Evolutionary conservation across 2,113 vertebrate species (phyloP).

Genomic region (Phrynosoma blainvillii): DNA sequence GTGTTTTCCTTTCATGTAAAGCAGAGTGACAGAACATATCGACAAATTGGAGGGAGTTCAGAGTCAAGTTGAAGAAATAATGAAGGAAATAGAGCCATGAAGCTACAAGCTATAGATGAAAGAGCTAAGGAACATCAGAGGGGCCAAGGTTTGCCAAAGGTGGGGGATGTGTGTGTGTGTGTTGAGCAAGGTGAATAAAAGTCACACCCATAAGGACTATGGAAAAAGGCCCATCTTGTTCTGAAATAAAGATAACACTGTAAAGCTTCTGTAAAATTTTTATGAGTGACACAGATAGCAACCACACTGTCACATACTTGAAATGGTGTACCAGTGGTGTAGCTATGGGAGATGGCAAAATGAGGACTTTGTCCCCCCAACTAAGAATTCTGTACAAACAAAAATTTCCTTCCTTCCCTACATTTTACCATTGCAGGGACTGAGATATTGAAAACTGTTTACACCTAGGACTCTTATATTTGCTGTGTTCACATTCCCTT

Average conservation of each 20-base stretch:
- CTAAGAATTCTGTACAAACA: too few relatives aligned
- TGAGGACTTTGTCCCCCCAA: too few relatives aligned
- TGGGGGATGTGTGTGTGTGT: not conserved
- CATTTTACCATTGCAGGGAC: too few relatives aligned
- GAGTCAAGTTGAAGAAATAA: not conserved
- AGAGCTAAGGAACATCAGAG: not conserved
- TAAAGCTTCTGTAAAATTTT: not conserved
- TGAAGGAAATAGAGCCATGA: not conserved
- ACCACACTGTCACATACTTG: not conserved
- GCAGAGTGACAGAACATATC: not conserved
- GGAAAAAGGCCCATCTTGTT: not conserved
- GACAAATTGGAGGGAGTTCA: conserved; percentile 1
- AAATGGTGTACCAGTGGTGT: not conserved
- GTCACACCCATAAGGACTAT: not conserved
- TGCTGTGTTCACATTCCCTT: too few relatives aligned
- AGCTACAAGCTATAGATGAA: not conserved
- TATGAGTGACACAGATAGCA: not conserved
- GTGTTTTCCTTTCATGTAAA: conserved; percentile 27
- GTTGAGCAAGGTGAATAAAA: not conserved
- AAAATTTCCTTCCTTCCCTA: too few relatives aligned
- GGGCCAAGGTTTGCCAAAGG: not conserved
- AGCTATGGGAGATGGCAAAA: too few relatives aligned
- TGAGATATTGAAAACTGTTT: too few relatives aligned
- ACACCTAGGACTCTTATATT: too few relatives aligned
- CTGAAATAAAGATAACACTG: not conserved